phyloP scores from a whole-genome alignment of 2,888 invertebrate species.

The Branchinecta sandiegonensis region DNA sequence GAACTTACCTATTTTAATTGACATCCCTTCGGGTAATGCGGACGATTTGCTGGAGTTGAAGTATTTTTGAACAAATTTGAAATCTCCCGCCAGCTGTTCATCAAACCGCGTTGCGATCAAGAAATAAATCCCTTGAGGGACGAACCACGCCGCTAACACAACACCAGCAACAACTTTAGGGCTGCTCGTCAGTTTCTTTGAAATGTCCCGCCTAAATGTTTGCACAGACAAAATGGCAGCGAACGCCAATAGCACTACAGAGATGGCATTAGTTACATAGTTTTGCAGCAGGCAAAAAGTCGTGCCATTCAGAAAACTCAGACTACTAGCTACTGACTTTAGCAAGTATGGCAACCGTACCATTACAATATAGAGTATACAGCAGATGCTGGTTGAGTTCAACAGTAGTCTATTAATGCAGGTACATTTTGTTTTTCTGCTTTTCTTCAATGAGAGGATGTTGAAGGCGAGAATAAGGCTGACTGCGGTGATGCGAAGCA shows the following conservation, averaged over 20 bases:
- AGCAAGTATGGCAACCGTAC: slow-evolving; percentile 24
- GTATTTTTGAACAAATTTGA: background rate
- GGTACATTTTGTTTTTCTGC: slow-evolving; percentile 19
- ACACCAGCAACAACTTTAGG: slow-evolving; percentile 18
- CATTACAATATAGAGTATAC: slow-evolving; percentile 24
- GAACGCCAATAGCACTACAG: slow-evolving; percentile 24
- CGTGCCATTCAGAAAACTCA: slow-evolving; percentile 21
- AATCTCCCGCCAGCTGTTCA: background rate
- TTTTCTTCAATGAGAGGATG: slow-evolving; percentile 18
- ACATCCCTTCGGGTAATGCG: background rate
- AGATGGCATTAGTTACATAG: slow-evolving; percentile 25
- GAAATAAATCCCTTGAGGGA: slow-evolving; percentile 25
- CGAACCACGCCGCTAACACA: slow-evolving; percentile 23
- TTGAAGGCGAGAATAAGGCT: slow-evolving; percentile 20
- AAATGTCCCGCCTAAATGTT: background rate
- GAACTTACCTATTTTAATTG: slow-evolving; percentile 11
- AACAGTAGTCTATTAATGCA: slow-evolving; percentile 20
- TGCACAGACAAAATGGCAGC: slow-evolving; percentile 20
- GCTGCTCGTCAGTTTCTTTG: background rate
- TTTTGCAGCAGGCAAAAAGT: slow-evolving; percentile 26
- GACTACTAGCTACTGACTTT: slow-evolving; percentile 23
- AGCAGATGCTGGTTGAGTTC: slow-evolving; percentile 22
- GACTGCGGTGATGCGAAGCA: slow-evolving; percentile 21
- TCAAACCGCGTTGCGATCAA: slow-evolving; percentile 20
- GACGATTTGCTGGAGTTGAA: background rate